These are phyloP conservation scores for Monodelphis domestica DNA, from an alignment of 2,797 vertebrate genomes.

Conservation along the genomic window DNA sequence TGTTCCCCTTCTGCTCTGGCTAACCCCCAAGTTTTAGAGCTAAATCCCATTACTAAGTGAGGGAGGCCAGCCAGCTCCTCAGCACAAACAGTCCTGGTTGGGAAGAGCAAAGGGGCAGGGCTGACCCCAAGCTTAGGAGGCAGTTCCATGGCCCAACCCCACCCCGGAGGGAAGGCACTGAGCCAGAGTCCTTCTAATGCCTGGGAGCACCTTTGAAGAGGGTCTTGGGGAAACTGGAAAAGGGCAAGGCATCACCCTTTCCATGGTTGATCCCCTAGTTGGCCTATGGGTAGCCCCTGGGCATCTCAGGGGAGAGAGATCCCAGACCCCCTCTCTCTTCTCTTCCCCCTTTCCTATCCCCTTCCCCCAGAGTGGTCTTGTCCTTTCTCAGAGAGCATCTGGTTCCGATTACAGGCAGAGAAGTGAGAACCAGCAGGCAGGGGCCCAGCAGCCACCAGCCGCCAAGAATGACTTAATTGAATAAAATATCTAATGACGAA, in stretches of 20 bases:
- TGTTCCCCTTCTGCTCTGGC: constrained; percentile 26
- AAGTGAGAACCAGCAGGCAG: constrained; percentile 46
- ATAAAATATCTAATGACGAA: constrained; percentile 75
- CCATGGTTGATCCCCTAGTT: background rate
- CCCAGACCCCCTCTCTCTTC: constrained; percentile 8
- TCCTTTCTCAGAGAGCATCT: constrained; percentile 62
- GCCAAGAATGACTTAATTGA: constrained; percentile 79
- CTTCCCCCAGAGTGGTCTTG: background rate
- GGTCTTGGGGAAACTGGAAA: background rate
- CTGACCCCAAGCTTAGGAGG: background rate
- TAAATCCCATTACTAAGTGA: constrained; percentile 5
- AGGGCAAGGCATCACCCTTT: background rate
- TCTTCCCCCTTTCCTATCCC: background rate
- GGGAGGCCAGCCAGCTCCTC: constrained; percentile 4
- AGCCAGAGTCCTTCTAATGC: background rate
- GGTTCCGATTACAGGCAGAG: constrained; percentile 65
- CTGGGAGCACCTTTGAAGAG: background rate
- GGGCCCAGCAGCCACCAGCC: constrained; percentile 56
- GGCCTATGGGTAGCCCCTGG: constrained; percentile 18
- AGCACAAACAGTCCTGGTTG: constrained; percentile 49
- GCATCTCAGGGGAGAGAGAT: constrained; percentile 35
- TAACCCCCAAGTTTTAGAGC: constrained; percentile 35
- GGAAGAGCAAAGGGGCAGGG: background rate
- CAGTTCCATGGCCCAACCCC: background rate
- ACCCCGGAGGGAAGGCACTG: background rate